These are phyloP conservation scores for Bos taurus DNA, from an alignment of 2,113 vertebrate genomes.

Conservation along the genomic window ARS-UCD2.0 NC_037332.1:51490501-51491000, in stretches of 20 bases:
- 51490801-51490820: not conserved
- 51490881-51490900: not conserved
- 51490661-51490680: not conserved
- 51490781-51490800: not conserved
- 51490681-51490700: not conserved
- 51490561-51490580: not conserved
- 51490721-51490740: not conserved
- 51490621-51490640: not conserved
- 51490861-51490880: rapidly evolving
- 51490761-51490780: not conserved
- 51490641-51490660: not conserved
- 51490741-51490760: not conserved
- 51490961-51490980: not conserved
- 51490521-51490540: not conserved
- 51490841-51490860: not conserved
- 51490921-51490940: not conserved
- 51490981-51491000: not conserved
- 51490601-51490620: not conserved
- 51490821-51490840: not conserved
- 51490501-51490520: not conserved
- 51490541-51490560: not conserved
- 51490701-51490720: conserved; percentile 17
- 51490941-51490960: not conserved
- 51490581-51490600: not conserved
- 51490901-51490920: rapidly evolving